Evolutionary conservation across 2,797 vertebrate genomes (phyloP).

Genomic region (Orestias chungarensis): DNA sequence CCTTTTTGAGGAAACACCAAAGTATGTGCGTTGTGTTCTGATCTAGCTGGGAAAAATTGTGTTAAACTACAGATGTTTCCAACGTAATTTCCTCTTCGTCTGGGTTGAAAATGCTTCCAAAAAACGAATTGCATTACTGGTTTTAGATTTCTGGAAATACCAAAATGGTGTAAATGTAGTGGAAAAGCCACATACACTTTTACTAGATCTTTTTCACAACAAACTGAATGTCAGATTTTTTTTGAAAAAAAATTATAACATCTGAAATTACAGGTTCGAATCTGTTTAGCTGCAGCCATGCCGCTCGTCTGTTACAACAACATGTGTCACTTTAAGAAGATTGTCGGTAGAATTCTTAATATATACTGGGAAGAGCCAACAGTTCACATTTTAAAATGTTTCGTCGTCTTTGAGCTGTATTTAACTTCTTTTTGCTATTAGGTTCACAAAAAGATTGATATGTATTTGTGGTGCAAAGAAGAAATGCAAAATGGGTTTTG

Average conservation of each 20-base stretch:
- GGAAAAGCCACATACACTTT: not conserved
- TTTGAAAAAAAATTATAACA: not conserved
- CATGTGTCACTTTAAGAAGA: slow-evolving; percentile 18
- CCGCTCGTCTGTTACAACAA: not conserved
- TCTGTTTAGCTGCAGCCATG: not conserved
- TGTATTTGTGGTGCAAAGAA: slow-evolving; percentile 59
- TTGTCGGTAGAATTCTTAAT: slow-evolving; percentile 53
- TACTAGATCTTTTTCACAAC: not conserved
- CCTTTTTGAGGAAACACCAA: slow-evolving; percentile 69
- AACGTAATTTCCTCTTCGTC: slow-evolving; percentile 19
- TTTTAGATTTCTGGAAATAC: slow-evolving; percentile 11
- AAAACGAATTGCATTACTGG: slow-evolving; percentile 16
- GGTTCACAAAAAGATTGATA: slow-evolving; percentile 54
- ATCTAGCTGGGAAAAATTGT: slow-evolving; percentile 32
- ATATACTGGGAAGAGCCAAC: slow-evolving; percentile 70
- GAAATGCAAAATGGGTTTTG: slow-evolving; percentile 67
- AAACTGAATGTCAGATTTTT: not conserved
- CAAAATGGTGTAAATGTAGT: not conserved
- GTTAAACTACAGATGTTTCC: slow-evolving; percentile 22
- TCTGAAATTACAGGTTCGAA: not conserved
- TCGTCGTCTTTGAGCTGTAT: slow-evolving; percentile 57
- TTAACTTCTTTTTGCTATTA: slow-evolving; percentile 57
- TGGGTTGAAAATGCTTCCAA: slow-evolving; percentile 2
- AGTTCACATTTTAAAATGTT: slow-evolving; percentile 69
- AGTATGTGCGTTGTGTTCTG: slow-evolving; percentile 46